A percentile compares a stretch with the other conserved stretches of the same genome.
phyloP scores from a whole-genome alignment of 2,113 vertebrate genomes.

The Progne subis region DNA sequence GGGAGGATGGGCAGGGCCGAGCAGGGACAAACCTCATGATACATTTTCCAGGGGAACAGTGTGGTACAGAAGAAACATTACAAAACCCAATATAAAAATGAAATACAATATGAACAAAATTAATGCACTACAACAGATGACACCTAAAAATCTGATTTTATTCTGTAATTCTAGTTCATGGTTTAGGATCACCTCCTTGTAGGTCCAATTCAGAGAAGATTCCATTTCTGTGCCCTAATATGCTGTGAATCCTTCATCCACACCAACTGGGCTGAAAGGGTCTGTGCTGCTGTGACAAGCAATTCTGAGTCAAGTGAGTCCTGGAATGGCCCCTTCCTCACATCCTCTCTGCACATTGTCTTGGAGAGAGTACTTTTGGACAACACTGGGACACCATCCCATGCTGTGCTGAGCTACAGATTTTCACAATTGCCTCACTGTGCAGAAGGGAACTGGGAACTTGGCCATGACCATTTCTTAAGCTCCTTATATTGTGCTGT shows the following conservation, averaged over 20 bases:
- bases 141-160: neutral
- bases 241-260: neutral
- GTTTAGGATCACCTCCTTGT: neutral
- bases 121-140: neutral
- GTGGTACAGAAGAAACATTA: too few species aligned
- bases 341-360: constrained; percentile 1
- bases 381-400: neutral
- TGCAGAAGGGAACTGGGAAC: neutral
- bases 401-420: neutral
- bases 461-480: neutral
- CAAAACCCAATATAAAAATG: too few species aligned
- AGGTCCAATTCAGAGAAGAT: neutral
- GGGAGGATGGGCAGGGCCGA: too few species aligned
- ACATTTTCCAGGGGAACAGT: too few species aligned
- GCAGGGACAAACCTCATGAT: too few species aligned
- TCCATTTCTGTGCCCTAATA: neutral
- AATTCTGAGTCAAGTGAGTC: neutral
- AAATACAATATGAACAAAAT: too few species aligned
- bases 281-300: neutral
- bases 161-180: neutral
- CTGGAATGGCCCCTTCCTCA: neutral
- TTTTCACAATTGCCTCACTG: constrained; percentile 35
- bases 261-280: neutral
- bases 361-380: neutral
- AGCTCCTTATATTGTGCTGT: neutral